These are phyloP conservation scores for Drosophila hawaiiensis DNA, from an alignment of 2,888 invertebrate species.

Conservation along the genomic window DNA sequence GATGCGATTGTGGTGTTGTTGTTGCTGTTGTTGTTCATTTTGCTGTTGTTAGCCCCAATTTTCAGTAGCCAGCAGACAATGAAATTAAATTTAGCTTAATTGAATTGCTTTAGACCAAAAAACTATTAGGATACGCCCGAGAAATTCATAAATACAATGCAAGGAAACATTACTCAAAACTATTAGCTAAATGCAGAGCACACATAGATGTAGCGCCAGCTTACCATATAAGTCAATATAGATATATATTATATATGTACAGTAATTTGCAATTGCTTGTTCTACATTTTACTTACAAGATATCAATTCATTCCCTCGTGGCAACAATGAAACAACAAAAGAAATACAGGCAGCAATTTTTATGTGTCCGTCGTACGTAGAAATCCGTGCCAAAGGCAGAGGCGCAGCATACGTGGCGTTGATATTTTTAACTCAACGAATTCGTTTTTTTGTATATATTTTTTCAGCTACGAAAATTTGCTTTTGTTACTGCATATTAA, in stretches of 20 bases:
- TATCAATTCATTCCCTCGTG: slow-evolving; percentile 53
- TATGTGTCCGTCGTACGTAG: slow-evolving; percentile 48
- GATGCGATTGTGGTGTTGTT: slow-evolving; percentile 59
- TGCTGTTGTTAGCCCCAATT: slow-evolving; percentile 59
- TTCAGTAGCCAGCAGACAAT: slow-evolving; percentile 58
- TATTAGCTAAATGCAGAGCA: slow-evolving; percentile 26
- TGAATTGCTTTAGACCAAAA: slow-evolving; percentile 53
- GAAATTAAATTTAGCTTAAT: slow-evolving; percentile 61
- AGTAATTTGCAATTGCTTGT: slow-evolving; percentile 54
- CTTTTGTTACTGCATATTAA: slow-evolving; percentile 22
- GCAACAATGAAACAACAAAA: slow-evolving; percentile 59
- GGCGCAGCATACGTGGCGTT: slow-evolving; percentile 71
- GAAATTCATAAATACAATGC: slow-evolving; percentile 46
- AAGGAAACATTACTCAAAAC: slow-evolving; percentile 22
- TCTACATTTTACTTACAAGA: slow-evolving; percentile 71
- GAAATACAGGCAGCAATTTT: slow-evolving; percentile 51
- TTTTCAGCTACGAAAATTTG: slow-evolving; percentile 20
- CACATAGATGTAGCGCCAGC: slow-evolving; percentile 24
- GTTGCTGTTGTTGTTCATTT: slow-evolving; percentile 33
- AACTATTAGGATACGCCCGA: slow-evolving; percentile 25
- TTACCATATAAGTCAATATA: slow-evolving; percentile 13
- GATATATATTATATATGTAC: slow-evolving; percentile 27
- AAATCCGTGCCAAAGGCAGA: slow-evolving; percentile 58
- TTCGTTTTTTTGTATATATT: slow-evolving; percentile 24
- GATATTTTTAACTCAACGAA: slow-evolving; percentile 70